Percentiles rank a stretch among this genome's conserved stretches.
Conservation (phyloP, 2,888 invertebrate genomes). For the Lamellibrachia satsuma region DNA sequence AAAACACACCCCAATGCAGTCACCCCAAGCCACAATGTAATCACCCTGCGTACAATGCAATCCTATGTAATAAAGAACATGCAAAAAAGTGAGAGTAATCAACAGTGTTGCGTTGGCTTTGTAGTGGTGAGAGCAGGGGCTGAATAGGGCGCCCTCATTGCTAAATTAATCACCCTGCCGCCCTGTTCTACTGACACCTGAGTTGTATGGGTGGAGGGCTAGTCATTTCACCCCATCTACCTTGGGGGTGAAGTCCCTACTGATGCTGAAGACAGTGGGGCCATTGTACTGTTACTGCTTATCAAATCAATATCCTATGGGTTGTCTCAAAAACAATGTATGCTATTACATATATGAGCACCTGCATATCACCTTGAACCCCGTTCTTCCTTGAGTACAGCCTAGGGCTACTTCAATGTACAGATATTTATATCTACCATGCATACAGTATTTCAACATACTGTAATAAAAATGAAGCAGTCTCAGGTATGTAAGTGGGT, state of each 20-base stretch:
- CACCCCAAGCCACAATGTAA: conserved; percentile 13
- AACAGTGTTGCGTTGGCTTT: conserved; percentile 5
- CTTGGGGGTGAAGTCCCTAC: neutral
- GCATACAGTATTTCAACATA: no score
- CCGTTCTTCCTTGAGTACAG: no score
- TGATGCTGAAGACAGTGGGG: neutral
- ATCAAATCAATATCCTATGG: neutral
- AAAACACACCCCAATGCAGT: neutral
- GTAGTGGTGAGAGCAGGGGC: neutral
- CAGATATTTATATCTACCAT: no score
- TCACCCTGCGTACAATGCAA: neutral
- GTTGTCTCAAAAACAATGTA: neutral
- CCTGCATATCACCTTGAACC: no score
- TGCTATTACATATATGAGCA: neutral
- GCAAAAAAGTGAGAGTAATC: neutral
- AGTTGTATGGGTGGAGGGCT: neutral
- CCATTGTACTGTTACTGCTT: neutral
- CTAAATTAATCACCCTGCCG: neutral
- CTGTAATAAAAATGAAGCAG: no score
- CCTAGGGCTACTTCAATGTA: no score
- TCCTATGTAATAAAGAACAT: conserved; percentile 1
- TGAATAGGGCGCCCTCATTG: neutral
- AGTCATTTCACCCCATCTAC: neutral
- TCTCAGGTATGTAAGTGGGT: no score
- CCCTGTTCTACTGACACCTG: conserved; percentile 7